Conservation (phyloP, 64 coral and sea anemone genomes). For the Stylophora pistillata region DNA sequence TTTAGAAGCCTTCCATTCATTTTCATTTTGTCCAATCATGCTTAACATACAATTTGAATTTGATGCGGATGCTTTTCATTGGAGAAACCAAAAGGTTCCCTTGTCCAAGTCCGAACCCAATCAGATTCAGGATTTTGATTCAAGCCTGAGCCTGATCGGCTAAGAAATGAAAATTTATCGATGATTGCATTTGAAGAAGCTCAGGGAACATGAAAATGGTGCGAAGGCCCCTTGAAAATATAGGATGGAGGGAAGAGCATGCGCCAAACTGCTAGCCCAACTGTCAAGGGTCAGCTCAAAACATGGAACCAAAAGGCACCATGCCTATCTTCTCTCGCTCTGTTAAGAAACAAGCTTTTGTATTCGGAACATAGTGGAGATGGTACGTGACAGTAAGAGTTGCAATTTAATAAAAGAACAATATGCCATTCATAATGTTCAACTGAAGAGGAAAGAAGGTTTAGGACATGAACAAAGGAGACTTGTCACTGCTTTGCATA, state of each 20-base stretch:
- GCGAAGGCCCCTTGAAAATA: not conserved
- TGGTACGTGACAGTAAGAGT: constrained; percentile 60
- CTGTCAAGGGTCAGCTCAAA: constrained; percentile 28
- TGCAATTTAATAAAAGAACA: constrained; percentile 24
- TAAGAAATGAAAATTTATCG: too few species aligned
- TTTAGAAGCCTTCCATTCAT: too few species aligned
- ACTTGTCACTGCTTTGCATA: constrained; percentile 17
- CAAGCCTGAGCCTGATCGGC: too few species aligned
- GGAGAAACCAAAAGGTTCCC: too few species aligned
- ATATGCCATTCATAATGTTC: not conserved
- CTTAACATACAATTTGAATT: too few species aligned
- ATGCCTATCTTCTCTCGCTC: not conserved
- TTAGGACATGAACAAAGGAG: constrained; percentile 36
- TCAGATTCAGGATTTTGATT: too few species aligned
- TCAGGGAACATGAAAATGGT: constrained; percentile 29
- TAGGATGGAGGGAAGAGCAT: constrained; percentile 43
- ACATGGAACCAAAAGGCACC: constrained; percentile 38
- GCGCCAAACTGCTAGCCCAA: constrained; percentile 28
- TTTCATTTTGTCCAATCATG: too few species aligned
- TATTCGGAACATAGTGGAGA: constrained; percentile 61
- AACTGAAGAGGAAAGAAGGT: constrained; percentile 4
- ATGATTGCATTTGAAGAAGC: too few species aligned
- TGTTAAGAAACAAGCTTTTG: constrained; percentile 35
- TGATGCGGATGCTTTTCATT: too few species aligned
- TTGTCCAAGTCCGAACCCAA: too few species aligned